Conservation (phyloP, 2,888 invertebrate genomes). For the Andrena hattorfiana region DNA sequence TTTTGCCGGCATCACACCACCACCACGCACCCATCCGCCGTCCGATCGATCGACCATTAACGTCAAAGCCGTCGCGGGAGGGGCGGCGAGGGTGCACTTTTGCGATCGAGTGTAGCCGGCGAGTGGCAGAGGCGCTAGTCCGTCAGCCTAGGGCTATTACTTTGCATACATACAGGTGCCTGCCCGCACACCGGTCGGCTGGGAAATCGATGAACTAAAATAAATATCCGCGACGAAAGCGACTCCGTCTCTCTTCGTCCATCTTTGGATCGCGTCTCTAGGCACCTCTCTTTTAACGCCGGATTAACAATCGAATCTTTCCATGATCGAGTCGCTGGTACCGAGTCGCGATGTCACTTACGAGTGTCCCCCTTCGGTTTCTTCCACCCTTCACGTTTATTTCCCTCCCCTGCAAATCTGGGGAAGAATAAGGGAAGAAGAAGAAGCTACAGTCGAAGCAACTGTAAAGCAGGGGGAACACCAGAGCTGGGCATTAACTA, state of each 20-base stretch:
- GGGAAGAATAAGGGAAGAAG: neutral
- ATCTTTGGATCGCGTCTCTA: slow-evolving; percentile 5
- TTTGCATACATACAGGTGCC: slow-evolving; percentile 70
- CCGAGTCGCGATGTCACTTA: neutral
- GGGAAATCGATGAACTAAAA: slow-evolving; percentile 76
- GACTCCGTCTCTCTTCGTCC: slow-evolving; percentile 28
- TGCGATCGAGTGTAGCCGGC: slow-evolving; percentile 69
- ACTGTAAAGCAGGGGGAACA: too few species aligned
- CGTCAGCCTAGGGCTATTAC: slow-evolving; percentile 74
- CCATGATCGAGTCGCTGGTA: neutral
- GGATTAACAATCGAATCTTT: slow-evolving; percentile 8
- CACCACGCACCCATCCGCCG: slow-evolving; percentile 70
- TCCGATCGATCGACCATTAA: slow-evolving; percentile 74
- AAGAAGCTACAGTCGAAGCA: too few species aligned
- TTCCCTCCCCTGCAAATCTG: too few species aligned
- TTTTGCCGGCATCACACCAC: slow-evolving; percentile 63
- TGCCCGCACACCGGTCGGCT: slow-evolving; percentile 42
- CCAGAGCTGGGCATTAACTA: too few species aligned
- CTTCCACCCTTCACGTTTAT: too few species aligned
- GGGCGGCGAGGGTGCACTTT: slow-evolving; percentile 64
- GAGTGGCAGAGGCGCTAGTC: slow-evolving; percentile 70
- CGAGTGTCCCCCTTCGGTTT: neutral
- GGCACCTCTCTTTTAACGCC: neutral
- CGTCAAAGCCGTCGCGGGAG: slow-evolving; percentile 68
- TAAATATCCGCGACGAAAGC: slow-evolving; percentile 72